phyloP scores from a whole-genome alignment of 2,113 vertebrate species.

The Pandion haliaetus region DNA sequence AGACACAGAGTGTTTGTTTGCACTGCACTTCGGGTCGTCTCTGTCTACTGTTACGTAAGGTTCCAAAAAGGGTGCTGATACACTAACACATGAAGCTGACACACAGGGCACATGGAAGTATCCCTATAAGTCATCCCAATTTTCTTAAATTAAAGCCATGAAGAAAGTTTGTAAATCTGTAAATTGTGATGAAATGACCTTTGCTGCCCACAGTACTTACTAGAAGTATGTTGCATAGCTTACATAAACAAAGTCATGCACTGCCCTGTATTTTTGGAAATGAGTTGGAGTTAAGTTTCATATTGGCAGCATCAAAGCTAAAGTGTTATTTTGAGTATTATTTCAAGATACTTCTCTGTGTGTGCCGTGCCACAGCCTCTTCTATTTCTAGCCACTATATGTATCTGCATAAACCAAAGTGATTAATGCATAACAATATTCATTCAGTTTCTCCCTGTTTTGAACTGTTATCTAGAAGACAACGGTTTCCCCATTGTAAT shows the following conservation, averaged over 20 bases:
- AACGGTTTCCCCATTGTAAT: neutral
- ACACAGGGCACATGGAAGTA: neutral
- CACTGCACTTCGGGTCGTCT: neutral
- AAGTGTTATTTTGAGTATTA: neutral
- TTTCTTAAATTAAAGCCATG: neutral
- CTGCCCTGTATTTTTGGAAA: neutral
- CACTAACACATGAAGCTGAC: neutral
- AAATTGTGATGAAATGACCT: neutral
- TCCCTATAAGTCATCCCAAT: accelerated
- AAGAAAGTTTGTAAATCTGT: neutral
- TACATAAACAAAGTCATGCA: neutral
- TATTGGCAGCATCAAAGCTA: neutral
- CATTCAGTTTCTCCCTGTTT: neutral
- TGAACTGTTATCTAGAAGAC: neutral
- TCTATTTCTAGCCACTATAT: neutral
- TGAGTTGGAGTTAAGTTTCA: neutral
- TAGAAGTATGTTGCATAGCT: neutral
- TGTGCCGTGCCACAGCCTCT: neutral
- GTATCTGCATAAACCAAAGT: neutral
- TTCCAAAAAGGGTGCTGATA: neutral
- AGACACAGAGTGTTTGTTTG: neutral
- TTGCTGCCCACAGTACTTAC: neutral
- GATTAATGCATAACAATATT: neutral
- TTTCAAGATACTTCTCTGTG: neutral
- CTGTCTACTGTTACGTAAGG: accelerated